Base-by-base conservation (phyloP, 2,797 vertebrate genomes). In the Zenarchopterus dispar region DNA sequence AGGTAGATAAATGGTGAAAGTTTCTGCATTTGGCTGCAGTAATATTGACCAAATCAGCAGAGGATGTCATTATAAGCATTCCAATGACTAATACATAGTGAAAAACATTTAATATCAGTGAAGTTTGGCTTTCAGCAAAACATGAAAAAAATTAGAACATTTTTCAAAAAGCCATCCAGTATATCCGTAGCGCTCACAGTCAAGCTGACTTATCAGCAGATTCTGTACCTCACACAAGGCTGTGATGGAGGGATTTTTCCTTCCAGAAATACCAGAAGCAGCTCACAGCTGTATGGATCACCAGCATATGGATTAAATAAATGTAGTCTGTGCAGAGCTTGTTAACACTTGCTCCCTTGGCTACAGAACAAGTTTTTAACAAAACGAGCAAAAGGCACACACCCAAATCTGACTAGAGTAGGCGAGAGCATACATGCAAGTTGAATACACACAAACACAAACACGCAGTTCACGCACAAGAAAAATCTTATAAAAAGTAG, bases 331-430 rank as follows among this genome's bases (percentile, higher is more conserved):
- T 76, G 70, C 79, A 70, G 70, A 84, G 83, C 90, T 89, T 92
- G 90, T 92, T 92, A 91, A 92, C 90, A 92, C 90, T 92, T 89
- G 90, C 88, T 90, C 87, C 65, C 69, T 90, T 87, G 84, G 87
- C 80, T 78, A 79, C 71, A 70, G 62, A 70, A 57, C 71, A 69
- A 28, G 48, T 62, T 76, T 82, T 54, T 80, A 75, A 75, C 66
- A 76, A 81, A 22, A 78, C 36, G 45, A 78, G 80, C 31, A 49
- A 68, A 53, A 68, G 57, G 48, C 48, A 77, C 76, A 80, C 78
- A 62, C 79, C 62, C 79, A 78, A 54, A 51, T 62, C 56, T 70
- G 67, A 28, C 78, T 67, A 65, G 62, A 67, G 65, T 70, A 73
- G 36, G 59, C 47, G 7, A 51, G 58, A 48, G 11, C 55, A 7